Evolutionary conservation across 2,888 invertebrate species (phyloP).

Genomic region (Celastrina argiolus): DNA sequence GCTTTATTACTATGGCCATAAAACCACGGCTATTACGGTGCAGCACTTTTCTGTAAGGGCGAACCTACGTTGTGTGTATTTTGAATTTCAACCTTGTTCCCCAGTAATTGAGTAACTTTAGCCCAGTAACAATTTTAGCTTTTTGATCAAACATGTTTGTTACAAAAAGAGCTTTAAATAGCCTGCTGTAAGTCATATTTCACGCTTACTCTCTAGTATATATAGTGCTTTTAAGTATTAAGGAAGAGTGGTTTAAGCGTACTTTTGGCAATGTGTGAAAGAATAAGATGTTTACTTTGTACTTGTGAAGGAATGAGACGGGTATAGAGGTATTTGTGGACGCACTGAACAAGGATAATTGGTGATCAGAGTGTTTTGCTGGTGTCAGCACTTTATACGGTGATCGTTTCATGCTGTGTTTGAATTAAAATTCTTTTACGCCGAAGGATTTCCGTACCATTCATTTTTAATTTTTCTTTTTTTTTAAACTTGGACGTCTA

Average conservation of each 20-base stretch:
- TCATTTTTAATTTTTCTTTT: no score
- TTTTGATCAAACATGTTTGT: neutral
- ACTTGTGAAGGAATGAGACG: constrained; percentile 27
- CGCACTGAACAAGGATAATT: constrained; percentile 67
- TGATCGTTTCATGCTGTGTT: constrained; percentile 62
- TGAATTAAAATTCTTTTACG: constrained; percentile 29
- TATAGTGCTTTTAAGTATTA: constrained; percentile 26
- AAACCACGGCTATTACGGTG: constrained; percentile 51
- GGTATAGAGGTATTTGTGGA: constrained; percentile 42
- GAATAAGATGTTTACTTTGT: constrained; percentile 34
- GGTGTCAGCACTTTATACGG: constrained; percentile 67
- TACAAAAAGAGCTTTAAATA: neutral
- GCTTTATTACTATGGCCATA: constrained; percentile 58
- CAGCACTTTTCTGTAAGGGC: constrained; percentile 17
- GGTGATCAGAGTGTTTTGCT: constrained; percentile 73
- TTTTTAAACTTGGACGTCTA: neutral
- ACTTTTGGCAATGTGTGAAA: constrained; percentile 40
- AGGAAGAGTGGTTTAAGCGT: constrained; percentile 51
- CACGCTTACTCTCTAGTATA: constrained; percentile 27
- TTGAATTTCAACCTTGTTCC: constrained; percentile 33
- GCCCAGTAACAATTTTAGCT: neutral
- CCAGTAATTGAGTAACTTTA: constrained; percentile 12
- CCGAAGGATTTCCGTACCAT: neutral
- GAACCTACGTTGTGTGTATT: neutral
- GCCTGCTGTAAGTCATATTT: neutral